Evolutionary conservation across 2,113 vertebrate genomes (phyloP).

Genomic region (Glaucidium brasilianum): DNA sequence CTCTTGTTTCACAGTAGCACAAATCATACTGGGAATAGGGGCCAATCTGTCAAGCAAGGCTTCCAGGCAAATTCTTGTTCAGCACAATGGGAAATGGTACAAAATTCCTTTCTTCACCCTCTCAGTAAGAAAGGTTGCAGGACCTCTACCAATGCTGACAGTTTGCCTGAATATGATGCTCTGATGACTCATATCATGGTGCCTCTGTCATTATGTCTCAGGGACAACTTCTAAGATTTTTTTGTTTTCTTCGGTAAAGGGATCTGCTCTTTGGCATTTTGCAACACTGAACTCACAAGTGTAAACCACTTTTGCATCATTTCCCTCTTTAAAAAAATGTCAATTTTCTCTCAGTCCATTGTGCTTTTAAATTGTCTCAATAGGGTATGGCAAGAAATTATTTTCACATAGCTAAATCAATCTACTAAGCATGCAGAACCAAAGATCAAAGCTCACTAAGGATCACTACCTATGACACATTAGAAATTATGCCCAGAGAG

Average conservation of each 20-base stretch:
- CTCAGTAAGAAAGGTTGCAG: slow-evolving; percentile 42
- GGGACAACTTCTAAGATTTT: slow-evolving; percentile 33
- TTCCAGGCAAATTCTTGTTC: slow-evolving; percentile 82
- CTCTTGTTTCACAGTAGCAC: slow-evolving; percentile 79
- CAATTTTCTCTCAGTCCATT: background rate
- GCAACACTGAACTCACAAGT: background rate
- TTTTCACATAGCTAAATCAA: background rate
- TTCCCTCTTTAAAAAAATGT: background rate
- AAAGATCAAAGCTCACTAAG: background rate
- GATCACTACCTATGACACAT: background rate
- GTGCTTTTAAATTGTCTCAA: background rate
- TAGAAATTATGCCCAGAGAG: background rate
- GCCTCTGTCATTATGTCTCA: slow-evolving; percentile 41
- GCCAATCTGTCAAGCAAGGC: slow-evolving; percentile 81
- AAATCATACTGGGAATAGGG: slow-evolving; percentile 71
- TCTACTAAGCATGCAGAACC: background rate
- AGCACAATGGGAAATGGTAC: slow-evolving; percentile 72
- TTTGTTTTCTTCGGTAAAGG: background rate
- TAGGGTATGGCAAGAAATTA: background rate
- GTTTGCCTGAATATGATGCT: slow-evolving; percentile 48
- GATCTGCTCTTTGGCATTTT: background rate
- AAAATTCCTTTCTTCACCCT: slow-evolving; percentile 46
- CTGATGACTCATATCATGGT: slow-evolving; percentile 27
- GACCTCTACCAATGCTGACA: slow-evolving; percentile 65
- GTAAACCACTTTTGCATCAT: background rate